Conservation (phyloP, 2,797 vertebrate genomes). For the Prunella strophiata region DNA sequence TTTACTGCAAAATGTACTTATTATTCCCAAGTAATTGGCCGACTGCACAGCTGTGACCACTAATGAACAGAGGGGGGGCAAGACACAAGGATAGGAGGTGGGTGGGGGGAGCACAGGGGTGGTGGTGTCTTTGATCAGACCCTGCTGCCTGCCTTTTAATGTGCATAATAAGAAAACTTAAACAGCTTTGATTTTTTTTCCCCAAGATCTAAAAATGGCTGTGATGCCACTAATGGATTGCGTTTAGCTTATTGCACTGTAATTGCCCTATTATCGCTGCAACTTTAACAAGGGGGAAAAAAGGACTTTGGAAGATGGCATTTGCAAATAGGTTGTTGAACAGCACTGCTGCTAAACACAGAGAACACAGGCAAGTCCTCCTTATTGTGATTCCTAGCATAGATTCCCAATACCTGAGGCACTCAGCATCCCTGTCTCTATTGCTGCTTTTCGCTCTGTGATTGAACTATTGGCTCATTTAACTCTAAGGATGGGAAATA, state of each 20-base stretch:
- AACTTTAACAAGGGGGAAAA: slow-evolving; percentile 46
- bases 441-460: neutral
- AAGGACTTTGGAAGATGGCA: slow-evolving; percentile 54
- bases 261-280: slow-evolving; percentile 61
- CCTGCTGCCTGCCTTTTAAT: slow-evolving; percentile 54
- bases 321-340: slow-evolving; percentile 59
- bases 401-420: slow-evolving; percentile 56
- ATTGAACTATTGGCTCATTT: slow-evolving; percentile 69
- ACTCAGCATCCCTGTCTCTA: slow-evolving; percentile 43
- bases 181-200: slow-evolving; percentile 53
- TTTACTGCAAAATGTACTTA: slow-evolving; percentile 80
- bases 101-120: neutral
- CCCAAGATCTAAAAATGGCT: slow-evolving; percentile 45
- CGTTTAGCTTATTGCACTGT: slow-evolving; percentile 65
- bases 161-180: slow-evolving; percentile 69
- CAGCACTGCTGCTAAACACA: slow-evolving; percentile 25
- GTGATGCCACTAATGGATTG: slow-evolving; percentile 56
- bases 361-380: neutral
- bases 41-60: slow-evolving; percentile 74
- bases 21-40: slow-evolving; percentile 77
- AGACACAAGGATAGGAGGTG: slow-evolving; percentile 3
- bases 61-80: slow-evolving; percentile 70
- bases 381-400: slow-evolving; percentile 62
- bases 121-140: slow-evolving; percentile 61
- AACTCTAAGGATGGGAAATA: slow-evolving; percentile 61